Evolutionary conservation across 2,797 vertebrate species (phyloP).

Genomic region (Odontamblyopus rebecca): DNA sequence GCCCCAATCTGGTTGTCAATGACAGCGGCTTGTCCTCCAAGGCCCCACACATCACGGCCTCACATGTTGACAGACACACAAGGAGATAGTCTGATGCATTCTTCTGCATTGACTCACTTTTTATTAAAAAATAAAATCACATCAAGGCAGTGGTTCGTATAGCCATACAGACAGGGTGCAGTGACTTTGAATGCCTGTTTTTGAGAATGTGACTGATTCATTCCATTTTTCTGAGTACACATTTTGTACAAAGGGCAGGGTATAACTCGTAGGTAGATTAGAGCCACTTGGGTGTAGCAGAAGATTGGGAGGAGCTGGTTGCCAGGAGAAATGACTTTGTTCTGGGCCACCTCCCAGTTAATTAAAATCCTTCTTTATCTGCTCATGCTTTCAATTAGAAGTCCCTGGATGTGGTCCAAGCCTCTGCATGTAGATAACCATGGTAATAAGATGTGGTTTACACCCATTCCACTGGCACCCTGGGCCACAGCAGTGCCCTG

Average conservation of each 20-base stretch:
- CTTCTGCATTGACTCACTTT: background rate
- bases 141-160: conserved; percentile 11
- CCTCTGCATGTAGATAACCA: conserved; percentile 65
- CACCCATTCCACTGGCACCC: conserved; percentile 35
- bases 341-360: conserved; percentile 65
- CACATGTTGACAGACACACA: conserved; percentile 37
- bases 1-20: conserved; percentile 74
- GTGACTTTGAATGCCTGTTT: background rate
- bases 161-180: background rate
- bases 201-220: background rate
- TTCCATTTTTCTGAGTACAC: background rate
- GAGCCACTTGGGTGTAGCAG: conserved; percentile 55
- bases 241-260: conserved; percentile 27
- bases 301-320: conserved; percentile 70
- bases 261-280: conserved; percentile 55
- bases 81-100: conserved; percentile 7
- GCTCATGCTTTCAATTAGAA: conserved; percentile 77
- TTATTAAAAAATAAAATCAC: conserved; percentile 5
- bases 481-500: conserved; percentile 50
- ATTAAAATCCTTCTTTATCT: conserved; percentile 77
- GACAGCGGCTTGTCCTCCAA: conserved; percentile 67
- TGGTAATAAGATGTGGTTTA: conserved; percentile 71
- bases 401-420: conserved; percentile 64
- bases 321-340: conserved; percentile 73
- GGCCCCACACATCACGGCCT: conserved; percentile 50